Evolutionary conservation across 2,797 vertebrate species (phyloP).

Genomic region (Microctenopoma lineatum): DNA sequence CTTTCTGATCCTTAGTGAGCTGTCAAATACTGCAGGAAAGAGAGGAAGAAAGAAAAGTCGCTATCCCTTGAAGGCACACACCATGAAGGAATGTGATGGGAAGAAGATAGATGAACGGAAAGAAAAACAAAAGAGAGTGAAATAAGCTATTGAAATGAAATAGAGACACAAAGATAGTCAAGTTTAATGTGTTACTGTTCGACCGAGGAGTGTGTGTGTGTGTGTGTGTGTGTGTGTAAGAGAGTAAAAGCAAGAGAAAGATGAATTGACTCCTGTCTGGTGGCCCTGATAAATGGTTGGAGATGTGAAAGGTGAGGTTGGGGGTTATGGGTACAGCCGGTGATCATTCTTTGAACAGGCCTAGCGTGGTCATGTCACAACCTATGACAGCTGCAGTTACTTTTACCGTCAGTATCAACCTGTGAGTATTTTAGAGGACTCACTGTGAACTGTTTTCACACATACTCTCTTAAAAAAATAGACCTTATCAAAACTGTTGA

Average conservation of each 20-base stretch:
- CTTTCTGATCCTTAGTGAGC: slow-evolving; percentile 62
- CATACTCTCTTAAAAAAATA: neutral
- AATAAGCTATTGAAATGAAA: slow-evolving; percentile 28
- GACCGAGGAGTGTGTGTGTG: slow-evolving; percentile 42
- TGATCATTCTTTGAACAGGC: slow-evolving; percentile 68
- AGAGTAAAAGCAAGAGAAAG: slow-evolving; percentile 35
- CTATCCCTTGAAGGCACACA: slow-evolving; percentile 45
- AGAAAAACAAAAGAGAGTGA: slow-evolving; percentile 24
- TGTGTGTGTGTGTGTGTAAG: slow-evolving; percentile 23
- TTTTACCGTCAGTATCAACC: slow-evolving; percentile 40
- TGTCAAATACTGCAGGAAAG: slow-evolving; percentile 65
- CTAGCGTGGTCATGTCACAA: slow-evolving; percentile 48
- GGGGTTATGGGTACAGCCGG: slow-evolving; percentile 53
- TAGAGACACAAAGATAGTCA: slow-evolving; percentile 1
- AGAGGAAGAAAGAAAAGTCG: slow-evolving; percentile 12
- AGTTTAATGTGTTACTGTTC: slow-evolving; percentile 28
- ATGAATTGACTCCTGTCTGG: slow-evolving; percentile 62
- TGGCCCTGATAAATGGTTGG: slow-evolving; percentile 62
- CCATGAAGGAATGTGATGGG: slow-evolving; percentile 23
- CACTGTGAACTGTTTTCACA: slow-evolving; percentile 10
- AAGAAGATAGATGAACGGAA: slow-evolving; percentile 24
- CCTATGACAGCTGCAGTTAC: slow-evolving; percentile 53
- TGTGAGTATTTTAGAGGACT: slow-evolving; percentile 2
- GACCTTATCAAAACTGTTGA: neutral
- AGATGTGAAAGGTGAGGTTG: slow-evolving; percentile 68